phyloP scores from a whole-genome alignment of 1,140 invertebrate genomes.

The Megalopta genalis region DNA sequence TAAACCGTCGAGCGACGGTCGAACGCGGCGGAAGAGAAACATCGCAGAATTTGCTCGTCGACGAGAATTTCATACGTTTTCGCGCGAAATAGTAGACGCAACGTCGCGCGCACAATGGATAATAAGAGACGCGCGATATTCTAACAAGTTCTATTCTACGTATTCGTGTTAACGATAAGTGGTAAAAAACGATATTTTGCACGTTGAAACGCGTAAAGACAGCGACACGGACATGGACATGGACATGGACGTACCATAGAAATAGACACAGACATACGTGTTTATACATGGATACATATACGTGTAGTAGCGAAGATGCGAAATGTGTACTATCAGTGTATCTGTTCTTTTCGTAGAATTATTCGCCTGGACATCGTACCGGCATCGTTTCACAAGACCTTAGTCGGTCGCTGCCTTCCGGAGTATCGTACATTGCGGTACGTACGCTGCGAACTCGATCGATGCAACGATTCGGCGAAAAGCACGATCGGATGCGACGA shows the following conservation, averaged over 20 bases:
- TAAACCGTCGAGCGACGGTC: no score
- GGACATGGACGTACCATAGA: no score
- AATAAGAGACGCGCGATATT: no score
- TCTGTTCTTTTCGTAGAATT: slow-evolving; percentile 77
- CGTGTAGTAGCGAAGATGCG: neutral
- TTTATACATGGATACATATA: no score
- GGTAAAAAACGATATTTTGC: slow-evolving; percentile 14
- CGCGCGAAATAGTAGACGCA: no score
- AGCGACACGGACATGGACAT: no score
- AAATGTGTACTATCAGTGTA: slow-evolving; percentile 33
- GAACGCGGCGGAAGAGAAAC: no score
- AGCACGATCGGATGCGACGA: neutral
- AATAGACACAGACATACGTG: no score
- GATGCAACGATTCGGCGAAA: neutral
- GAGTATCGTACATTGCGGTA: slow-evolving; percentile 59
- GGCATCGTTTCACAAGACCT: slow-evolving; percentile 79
- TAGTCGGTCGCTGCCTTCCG: slow-evolving; percentile 67
- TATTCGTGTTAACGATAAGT: neutral
- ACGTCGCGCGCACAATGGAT: no score
- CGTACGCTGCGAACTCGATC: slow-evolving; percentile 5
- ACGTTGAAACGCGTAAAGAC: slow-evolving; percentile 35
- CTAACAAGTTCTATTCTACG: neutral
- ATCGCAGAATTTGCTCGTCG: no score
- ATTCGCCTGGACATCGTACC: slow-evolving; percentile 77
- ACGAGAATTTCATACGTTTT: no score